These are phyloP conservation scores for Pterocles orientalis DNA, from an alignment of 2,113 vertebrate genomes.

Conservation along the genomic window DNA sequence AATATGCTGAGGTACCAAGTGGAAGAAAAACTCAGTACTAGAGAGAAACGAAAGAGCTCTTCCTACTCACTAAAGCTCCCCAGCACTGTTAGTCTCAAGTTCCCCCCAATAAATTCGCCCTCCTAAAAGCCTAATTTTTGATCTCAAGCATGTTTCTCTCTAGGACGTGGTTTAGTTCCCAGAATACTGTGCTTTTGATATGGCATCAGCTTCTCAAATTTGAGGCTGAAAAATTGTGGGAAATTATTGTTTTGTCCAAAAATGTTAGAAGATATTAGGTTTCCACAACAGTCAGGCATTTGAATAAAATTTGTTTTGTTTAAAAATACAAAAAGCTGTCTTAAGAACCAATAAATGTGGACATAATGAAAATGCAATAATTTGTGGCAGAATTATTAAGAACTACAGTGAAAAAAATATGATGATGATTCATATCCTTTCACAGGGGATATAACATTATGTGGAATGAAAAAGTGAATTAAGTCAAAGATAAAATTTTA, in stretches of 20 bases:
- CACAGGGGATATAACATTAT: neutral
- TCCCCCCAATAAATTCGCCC: neutral
- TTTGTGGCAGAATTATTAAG: neutral
- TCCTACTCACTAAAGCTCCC: neutral
- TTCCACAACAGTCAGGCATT: neutral
- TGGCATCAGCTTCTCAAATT: neutral
- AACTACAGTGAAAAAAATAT: neutral
- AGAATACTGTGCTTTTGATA: neutral
- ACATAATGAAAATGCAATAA: neutral
- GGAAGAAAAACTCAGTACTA: neutral
- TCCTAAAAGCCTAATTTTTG: neutral
- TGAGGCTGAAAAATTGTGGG: neutral
- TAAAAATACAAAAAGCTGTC: neutral
- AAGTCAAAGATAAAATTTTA: constrained; percentile 2
- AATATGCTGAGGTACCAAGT: neutral
- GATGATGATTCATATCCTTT: neutral
- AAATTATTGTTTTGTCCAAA: neutral
- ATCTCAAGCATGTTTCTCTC: neutral
- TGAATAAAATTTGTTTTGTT: neutral
- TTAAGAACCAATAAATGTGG: neutral
- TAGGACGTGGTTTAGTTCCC: neutral
- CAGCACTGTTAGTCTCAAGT: neutral
- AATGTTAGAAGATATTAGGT: neutral
- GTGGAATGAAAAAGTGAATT: neutral
- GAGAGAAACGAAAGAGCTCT: neutral